These are phyloP conservation scores for Umimayanthus kanabou DNA, from an alignment of 92 coral and sea anemone genomes.

Conservation along the genomic window DNA sequence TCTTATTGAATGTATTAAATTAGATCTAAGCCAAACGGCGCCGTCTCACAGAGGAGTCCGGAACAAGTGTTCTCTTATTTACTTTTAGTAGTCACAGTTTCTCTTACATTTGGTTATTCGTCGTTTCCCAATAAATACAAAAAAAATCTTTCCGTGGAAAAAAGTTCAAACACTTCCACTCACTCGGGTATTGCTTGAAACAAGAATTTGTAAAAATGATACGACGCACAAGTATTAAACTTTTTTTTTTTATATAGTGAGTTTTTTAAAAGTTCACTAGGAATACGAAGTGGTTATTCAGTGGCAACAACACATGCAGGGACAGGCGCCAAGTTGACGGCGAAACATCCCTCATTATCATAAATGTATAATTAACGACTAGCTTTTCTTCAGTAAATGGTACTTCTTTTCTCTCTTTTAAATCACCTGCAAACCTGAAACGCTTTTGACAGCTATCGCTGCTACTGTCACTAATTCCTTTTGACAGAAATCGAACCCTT, in stretches of 20 bases:
- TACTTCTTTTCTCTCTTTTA: neutral
- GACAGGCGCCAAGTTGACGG: constrained; percentile 39
- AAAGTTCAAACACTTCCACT: neutral
- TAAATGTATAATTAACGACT: constrained; percentile 33
- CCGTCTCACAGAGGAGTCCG: constrained; percentile 26
- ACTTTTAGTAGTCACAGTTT: constrained; percentile 15
- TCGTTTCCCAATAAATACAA: neutral
- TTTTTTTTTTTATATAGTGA: neutral
- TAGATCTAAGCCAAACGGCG: constrained; percentile 19
- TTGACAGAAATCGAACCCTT: constrained; percentile 3
- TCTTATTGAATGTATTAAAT: constrained; percentile 40
- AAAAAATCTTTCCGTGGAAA: neutral
- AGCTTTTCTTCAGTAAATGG: constrained; percentile 17
- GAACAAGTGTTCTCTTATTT: constrained; percentile 1
- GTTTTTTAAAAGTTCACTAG: neutral
- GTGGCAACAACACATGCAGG: constrained; percentile 1
- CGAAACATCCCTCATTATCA: constrained; percentile 1
- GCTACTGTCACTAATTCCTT: neutral
- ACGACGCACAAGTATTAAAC: neutral
- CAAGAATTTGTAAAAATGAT: neutral
- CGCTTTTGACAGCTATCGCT: constrained; percentile 11
- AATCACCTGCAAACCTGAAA: constrained; percentile 41
- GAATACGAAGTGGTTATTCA: neutral
- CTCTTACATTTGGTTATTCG: neutral
- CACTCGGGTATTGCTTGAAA: neutral